Conservation (phyloP, 2,888 invertebrate species). For the Tachina grossa region DNA sequence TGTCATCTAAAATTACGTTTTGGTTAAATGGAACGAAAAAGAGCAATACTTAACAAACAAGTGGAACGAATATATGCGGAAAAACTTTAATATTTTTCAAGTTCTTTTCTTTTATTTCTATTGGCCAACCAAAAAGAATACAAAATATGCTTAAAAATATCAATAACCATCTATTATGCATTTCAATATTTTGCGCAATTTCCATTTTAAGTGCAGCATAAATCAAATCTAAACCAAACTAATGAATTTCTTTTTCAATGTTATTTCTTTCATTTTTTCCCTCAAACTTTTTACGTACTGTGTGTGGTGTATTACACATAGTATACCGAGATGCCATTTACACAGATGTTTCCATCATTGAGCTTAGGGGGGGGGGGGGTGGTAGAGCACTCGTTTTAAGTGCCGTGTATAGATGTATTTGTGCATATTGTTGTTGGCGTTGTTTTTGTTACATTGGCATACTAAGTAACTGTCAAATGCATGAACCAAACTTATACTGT, state of each 20-base stretch:
- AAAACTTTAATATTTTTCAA: constrained; percentile 20
- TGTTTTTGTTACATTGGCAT: constrained; percentile 50
- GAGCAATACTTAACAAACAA: constrained; percentile 13
- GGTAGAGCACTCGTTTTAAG: constrained; percentile 30
- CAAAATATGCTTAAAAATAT: constrained; percentile 63
- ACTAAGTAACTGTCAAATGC: constrained; percentile 65
- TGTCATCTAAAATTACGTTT: constrained; percentile 62
- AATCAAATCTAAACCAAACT: constrained; percentile 72
- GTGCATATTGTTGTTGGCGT: constrained; percentile 21
- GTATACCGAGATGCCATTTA: constrained; percentile 51
- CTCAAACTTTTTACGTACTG: constrained; percentile 48
- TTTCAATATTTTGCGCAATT: constrained; percentile 73
- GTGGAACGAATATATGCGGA: background rate
- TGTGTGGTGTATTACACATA: background rate
- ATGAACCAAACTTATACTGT: constrained; percentile 46
- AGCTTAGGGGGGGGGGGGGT: constrained; percentile 32
- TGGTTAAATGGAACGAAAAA: constrained; percentile 33
- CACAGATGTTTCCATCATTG: constrained; percentile 52
- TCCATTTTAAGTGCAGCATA: constrained; percentile 72
- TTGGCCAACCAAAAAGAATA: constrained; percentile 43
- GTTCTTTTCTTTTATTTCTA: constrained; percentile 19
- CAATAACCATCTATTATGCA: constrained; percentile 73
- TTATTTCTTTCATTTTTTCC: constrained; percentile 47
- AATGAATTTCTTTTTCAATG: constrained; percentile 70
- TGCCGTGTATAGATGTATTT: constrained; percentile 16